phyloP scores from a whole-genome alignment of 2,797 vertebrate genomes.

The Sebastes glaucus region DNA sequence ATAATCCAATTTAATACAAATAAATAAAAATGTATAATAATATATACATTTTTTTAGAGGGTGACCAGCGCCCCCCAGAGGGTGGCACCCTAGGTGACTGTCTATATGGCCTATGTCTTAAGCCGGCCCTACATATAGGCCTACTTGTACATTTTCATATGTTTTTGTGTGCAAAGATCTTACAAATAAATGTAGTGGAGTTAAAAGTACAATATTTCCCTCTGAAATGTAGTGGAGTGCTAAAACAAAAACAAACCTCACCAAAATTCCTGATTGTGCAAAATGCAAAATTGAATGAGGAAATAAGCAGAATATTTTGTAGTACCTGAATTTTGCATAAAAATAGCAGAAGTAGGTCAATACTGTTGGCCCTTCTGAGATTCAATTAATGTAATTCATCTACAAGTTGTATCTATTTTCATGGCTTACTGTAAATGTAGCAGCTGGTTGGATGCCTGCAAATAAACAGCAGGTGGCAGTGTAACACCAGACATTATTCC shows the following conservation, averaged over 20 bases:
- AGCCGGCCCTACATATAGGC: no score
- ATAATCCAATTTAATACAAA: no score
- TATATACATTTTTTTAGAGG: no score
- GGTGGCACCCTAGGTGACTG: no score
- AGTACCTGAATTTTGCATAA: not conserved
- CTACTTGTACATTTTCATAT: no score
- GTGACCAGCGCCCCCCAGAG: no score
- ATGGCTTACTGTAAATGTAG: not conserved
- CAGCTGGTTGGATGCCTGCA: not conserved
- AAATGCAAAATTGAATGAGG: not conserved
- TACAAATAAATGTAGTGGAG: not conserved
- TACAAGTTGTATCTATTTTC: not conserved
- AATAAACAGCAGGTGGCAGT: constrained; percentile 73
- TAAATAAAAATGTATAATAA: not conserved
- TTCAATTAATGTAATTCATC: not conserved
- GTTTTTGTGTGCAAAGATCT: not conserved
- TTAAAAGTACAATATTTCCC: not conserved
- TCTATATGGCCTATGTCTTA: no score
- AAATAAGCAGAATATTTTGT: not conserved
- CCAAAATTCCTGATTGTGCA: not conserved
- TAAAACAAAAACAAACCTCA: not conserved
- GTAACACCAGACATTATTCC: constrained; percentile 51
- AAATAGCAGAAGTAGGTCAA: not conserved
- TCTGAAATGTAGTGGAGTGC: not conserved
- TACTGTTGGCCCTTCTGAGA: not conserved